phyloP scores from a whole-genome alignment of 2,113 vertebrate species.

The Cyrtonyx montezumae region DNA sequence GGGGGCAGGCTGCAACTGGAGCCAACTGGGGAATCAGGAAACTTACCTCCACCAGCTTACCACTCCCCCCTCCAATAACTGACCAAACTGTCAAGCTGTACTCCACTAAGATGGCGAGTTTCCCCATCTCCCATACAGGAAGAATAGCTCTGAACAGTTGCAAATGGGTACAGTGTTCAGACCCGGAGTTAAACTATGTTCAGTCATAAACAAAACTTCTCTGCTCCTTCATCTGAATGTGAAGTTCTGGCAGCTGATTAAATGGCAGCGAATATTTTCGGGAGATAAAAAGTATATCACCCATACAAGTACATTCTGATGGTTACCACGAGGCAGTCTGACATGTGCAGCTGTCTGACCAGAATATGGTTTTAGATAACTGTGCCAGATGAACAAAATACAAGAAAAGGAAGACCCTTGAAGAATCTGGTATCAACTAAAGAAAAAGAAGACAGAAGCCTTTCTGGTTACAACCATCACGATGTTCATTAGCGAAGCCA shows the following conservation, averaged over 20 bases:
- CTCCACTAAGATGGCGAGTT: conserved; percentile 42
- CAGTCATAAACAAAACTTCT: background rate
- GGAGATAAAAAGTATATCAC: background rate
- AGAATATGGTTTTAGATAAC: background rate
- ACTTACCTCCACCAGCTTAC: conserved; percentile 78
- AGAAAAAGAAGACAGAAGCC: background rate
- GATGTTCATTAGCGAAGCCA: background rate
- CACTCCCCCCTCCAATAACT: conserved; percentile 66
- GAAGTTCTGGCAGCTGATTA: conserved; percentile 6
- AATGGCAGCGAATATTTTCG: background rate
- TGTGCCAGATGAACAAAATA: conserved; percentile 28
- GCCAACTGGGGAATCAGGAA: conserved; percentile 71
- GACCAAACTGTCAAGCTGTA: conserved; percentile 65
- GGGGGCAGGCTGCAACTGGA: conserved; percentile 74
- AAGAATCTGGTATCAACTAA: background rate
- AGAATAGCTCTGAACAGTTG: conserved; percentile 63
- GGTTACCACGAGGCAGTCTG: background rate
- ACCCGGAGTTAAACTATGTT: conserved; percentile 43
- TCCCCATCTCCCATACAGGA: conserved; percentile 52
- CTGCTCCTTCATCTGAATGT: background rate
- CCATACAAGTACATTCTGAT: background rate
- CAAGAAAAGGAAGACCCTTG: background rate
- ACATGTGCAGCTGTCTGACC: background rate
- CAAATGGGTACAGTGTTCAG: conserved; percentile 23
- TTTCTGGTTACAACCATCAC: conserved; percentile 28